Evolutionary conservation across 2,797 vertebrate genomes (phyloP).

Genomic region (Molossus molossus): DNA sequence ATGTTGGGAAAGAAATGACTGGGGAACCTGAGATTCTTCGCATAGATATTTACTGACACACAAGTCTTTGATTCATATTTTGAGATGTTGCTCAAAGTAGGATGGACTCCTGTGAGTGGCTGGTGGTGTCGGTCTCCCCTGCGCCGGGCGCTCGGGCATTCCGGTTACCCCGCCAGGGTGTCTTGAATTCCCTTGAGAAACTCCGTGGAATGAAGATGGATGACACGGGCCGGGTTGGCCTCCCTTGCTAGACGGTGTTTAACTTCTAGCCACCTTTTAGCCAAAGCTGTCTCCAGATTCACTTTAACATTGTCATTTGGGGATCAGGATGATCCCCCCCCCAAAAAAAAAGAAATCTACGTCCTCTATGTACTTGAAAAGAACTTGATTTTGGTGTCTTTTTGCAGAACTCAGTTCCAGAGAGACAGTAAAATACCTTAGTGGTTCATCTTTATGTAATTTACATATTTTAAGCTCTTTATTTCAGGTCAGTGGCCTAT

Average conservation of each 20-base stretch:
- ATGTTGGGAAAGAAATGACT: background rate
- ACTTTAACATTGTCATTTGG: background rate
- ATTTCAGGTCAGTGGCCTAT: constrained; percentile 76
- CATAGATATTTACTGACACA: background rate
- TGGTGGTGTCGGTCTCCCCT: accelerated
- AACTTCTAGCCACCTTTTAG: background rate
- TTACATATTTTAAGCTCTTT: constrained; percentile 77
- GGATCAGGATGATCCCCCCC: background rate
- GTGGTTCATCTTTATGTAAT: constrained; percentile 72
- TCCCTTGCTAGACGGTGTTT: background rate
- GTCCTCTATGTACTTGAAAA: constrained; percentile 13
- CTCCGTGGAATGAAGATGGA: background rate
- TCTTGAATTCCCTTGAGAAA: background rate
- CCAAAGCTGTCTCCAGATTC: background rate
- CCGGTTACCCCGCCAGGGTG: too few relatives aligned
- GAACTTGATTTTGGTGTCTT: background rate
- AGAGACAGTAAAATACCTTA: constrained; percentile 52
- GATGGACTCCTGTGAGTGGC: background rate
- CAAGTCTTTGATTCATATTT: background rate
- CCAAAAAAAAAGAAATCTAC: background rate
- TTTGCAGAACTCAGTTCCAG: constrained; percentile 58
- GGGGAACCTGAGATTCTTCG: background rate
- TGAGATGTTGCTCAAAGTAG: background rate
- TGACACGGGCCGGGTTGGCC: background rate
- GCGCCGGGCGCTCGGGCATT: accelerated